Evolutionary conservation across 2,797 vertebrate species (phyloP).

Genomic region (Smutsia gigantea): DNA sequence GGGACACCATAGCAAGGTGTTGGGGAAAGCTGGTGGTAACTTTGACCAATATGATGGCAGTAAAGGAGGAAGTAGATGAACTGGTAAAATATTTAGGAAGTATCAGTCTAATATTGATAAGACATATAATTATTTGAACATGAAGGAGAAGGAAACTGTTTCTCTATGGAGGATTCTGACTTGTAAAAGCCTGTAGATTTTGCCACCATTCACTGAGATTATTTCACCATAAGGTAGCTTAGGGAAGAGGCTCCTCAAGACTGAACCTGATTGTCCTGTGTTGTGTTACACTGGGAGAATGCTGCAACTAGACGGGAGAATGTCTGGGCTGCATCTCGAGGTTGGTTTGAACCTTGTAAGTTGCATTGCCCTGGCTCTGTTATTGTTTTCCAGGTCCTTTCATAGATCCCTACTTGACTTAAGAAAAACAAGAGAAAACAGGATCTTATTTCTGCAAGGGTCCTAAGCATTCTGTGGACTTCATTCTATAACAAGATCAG

Average conservation of each 20-base stretch:
- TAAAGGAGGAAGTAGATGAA: not conserved
- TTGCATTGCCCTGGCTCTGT: not conserved
- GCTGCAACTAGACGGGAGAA: not conserved
- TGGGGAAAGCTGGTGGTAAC: not conserved
- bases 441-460: slow-evolving; percentile 12
- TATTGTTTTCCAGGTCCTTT: slow-evolving; percentile 31
- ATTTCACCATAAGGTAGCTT: not conserved
- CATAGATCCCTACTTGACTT: not conserved
- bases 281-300: not conserved
- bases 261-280: not conserved
- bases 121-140: not conserved
- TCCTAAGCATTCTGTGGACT: not conserved
- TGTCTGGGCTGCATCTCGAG: slow-evolving; percentile 22
- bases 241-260: not conserved
- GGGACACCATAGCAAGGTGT: not conserved
- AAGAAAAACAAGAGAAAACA: slow-evolving; percentile 53
- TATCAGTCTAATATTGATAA: not conserved
- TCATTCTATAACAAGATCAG: slow-evolving; percentile 22
- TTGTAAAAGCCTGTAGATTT: not conserved
- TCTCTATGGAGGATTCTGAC: not conserved
- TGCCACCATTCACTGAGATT: not conserved
- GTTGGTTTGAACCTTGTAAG: not conserved
- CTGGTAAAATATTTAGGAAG: not conserved
- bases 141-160: not conserved
- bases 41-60: not conserved